phyloP scores from a whole-genome alignment of 2,888 invertebrate species.

The Neocrepidodera transversa region DNA sequence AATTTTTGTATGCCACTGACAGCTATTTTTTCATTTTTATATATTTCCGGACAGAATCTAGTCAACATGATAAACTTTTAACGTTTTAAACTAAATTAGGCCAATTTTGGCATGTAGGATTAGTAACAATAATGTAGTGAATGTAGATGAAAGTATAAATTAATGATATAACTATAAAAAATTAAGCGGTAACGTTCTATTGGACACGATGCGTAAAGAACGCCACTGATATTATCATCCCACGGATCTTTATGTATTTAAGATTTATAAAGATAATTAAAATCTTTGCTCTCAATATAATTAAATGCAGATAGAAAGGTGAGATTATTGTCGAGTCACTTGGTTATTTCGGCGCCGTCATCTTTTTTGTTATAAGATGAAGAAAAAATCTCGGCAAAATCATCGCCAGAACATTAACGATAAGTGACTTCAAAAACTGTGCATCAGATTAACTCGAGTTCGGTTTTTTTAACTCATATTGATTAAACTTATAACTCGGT shows the following conservation, averaged over 20 bases:
- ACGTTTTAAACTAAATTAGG: too few relatives aligned
- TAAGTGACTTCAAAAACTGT: conserved; percentile 25
- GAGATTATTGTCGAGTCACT: conserved; percentile 42
- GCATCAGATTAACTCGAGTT: conserved; percentile 1
- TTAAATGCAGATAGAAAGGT: conserved; percentile 42
- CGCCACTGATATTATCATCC: conserved; percentile 26
- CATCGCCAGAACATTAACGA: conserved; percentile 30
- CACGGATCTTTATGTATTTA: conserved; percentile 35
- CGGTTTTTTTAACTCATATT: conserved; percentile 2
- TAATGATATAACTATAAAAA: too few relatives aligned
- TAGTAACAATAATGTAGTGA: too few relatives aligned
- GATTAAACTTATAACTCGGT: conserved; percentile 1
- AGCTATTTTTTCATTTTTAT: too few relatives aligned
- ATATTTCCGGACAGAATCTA: too few relatives aligned
- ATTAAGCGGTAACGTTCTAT: too few relatives aligned
- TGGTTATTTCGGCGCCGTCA: conserved; percentile 34
- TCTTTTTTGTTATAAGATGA: conserved; percentile 25
- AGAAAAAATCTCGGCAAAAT: conserved; percentile 31
- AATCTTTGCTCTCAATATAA: conserved; percentile 39
- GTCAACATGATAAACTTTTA: too few relatives aligned
- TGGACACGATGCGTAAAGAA: too few relatives aligned
- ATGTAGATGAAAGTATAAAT: too few relatives aligned
- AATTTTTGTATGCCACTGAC: too few relatives aligned
- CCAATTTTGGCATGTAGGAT: too few relatives aligned
- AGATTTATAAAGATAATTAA: conserved; percentile 42